phyloP scores from a whole-genome alignment of 2,888 invertebrate species.

The Hanleya hanleyi region DNA sequence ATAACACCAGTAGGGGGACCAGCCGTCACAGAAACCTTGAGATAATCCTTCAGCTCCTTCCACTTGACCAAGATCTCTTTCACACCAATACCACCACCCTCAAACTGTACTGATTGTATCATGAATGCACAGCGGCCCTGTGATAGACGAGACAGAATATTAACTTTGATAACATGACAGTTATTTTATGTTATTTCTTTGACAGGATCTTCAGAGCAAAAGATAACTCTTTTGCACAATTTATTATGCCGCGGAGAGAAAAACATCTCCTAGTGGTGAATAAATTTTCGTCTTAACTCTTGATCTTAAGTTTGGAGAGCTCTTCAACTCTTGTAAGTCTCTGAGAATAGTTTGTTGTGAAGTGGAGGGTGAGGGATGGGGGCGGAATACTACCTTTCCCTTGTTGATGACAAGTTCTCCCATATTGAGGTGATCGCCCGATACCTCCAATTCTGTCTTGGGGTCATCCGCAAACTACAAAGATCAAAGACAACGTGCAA shows the following conservation, averaged over 20 bases:
- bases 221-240: no score
- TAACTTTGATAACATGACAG: no score
- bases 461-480: constrained; percentile 50
- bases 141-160: no score
- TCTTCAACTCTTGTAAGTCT: no score
- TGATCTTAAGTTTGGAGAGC: no score
- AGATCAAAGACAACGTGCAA: constrained; percentile 11
- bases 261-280: no score
- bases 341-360: no score
- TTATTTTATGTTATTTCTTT: no score
- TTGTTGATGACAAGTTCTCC: constrained; percentile 33
- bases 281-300: no score
- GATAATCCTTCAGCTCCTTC: constrained; percentile 59
- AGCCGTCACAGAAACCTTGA: constrained; percentile 61
- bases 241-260: no score
- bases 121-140: constrained; percentile 42
- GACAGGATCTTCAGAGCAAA: no score
- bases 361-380: background rate
- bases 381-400: constrained; percentile 32
- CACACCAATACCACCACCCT: constrained; percentile 53
- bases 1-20: constrained; percentile 64
- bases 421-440: constrained; percentile 51
- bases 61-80: constrained; percentile 61
- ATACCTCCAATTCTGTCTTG: constrained; percentile 50
- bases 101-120: constrained; percentile 57